Conservation (phyloP, 30 jellyfish, hydroid and myxozoan species). For the Turritopsis rubra region DNA sequence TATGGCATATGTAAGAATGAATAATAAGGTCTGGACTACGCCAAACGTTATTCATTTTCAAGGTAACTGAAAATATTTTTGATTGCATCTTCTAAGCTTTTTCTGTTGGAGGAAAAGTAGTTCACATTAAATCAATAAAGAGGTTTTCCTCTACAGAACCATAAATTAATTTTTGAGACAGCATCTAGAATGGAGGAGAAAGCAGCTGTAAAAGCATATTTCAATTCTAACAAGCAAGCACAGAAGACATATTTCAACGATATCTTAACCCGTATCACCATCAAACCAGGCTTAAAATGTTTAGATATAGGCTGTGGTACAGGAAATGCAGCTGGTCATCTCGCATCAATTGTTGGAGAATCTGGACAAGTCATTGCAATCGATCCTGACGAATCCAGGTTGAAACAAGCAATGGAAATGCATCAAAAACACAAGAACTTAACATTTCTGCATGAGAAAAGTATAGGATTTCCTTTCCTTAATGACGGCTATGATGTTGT, state of each 20-base stretch:
- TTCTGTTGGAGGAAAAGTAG: no score
- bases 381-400: conserved; percentile 20
- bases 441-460: background rate
- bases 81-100: no score
- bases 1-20: no score
- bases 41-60: no score
- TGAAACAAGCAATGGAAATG: conserved; percentile 2
- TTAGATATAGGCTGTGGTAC: conserved; percentile 32
- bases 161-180: no score
- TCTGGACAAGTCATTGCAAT: conserved; percentile 18
- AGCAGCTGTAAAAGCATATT: background rate
- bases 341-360: conserved; percentile 15
- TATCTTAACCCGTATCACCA: background rate
- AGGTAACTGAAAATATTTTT: no score
- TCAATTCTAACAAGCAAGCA: background rate
- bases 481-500: conserved; percentile 26
- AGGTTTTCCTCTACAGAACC: no score
- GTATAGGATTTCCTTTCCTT: background rate
- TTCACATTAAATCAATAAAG: no score
- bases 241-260: background rate
- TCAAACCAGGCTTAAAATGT: conserved; percentile 2
- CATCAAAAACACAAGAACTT: background rate
- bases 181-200: background rate
- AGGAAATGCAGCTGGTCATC: conserved; percentile 3
- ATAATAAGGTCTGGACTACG: no score